These are phyloP conservation scores for Tympanoctomys barrerae DNA, from an alignment of 2,797 vertebrate species.

Conservation along the genomic window DNA sequence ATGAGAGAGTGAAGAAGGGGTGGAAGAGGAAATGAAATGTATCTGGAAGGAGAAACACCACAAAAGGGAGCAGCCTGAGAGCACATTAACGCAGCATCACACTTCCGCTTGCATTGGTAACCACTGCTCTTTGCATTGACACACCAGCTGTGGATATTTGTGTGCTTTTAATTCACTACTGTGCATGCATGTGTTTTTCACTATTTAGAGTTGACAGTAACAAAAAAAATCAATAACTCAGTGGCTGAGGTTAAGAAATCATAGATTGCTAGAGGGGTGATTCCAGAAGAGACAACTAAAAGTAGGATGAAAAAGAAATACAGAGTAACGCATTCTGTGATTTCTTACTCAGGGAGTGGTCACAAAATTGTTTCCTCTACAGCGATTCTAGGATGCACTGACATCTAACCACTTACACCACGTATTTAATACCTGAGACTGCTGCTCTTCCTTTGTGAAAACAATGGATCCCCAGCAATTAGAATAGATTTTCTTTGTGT, in stretches of 20 bases:
- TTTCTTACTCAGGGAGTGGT: not conserved
- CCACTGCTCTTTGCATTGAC: not conserved
- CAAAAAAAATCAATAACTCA: not conserved
- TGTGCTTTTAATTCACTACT: not conserved
- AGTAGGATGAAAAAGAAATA: not conserved
- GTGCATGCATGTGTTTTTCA: not conserved
- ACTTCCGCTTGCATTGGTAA: not conserved
- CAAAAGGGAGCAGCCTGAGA: not conserved
- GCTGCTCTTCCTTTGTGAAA: slow-evolving; percentile 60
- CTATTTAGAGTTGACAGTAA: not conserved
- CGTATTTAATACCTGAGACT: slow-evolving; percentile 43
- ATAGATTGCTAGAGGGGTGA: not conserved
- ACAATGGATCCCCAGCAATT: slow-evolving; percentile 33
- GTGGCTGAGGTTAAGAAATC: not conserved
- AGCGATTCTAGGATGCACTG: slow-evolving; percentile 18
- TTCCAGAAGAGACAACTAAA: not conserved
- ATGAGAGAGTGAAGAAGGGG: not conserved
- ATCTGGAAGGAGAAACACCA: not conserved
- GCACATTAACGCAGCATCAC: not conserved
- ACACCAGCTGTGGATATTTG: not conserved
- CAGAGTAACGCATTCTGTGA: slow-evolving; percentile 30
- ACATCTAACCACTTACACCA: slow-evolving; percentile 7
- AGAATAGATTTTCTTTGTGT: slow-evolving; percentile 22
- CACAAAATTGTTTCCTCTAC: not conserved
- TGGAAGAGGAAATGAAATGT: not conserved